Conservation (phyloP, 2,888 invertebrate species). For the Gonocerus acuteangulatus region DNA sequence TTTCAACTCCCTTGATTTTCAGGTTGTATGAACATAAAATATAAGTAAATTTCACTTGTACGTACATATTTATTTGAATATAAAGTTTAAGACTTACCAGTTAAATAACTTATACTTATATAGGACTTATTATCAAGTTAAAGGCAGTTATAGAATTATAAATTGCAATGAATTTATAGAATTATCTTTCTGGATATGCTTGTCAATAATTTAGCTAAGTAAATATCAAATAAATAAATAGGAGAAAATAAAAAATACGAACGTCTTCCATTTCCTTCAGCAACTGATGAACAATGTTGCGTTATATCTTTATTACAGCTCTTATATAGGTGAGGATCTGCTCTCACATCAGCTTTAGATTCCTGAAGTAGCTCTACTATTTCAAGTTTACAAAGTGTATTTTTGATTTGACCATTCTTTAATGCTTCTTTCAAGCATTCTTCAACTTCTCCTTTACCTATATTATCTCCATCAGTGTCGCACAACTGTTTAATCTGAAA, state of each 20-base stretch:
- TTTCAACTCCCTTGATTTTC: no score
- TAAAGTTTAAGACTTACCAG: no score
- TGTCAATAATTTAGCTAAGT: no score
- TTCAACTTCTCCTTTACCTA: conserved; percentile 60
- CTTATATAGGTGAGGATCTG: conserved; percentile 82
- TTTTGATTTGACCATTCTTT: conserved; percentile 62
- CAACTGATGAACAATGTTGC: conserved; percentile 69
- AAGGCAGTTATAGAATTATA: no score
- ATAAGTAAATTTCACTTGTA: no score
- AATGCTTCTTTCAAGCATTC: conserved; percentile 84
- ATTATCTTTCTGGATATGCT: no score
- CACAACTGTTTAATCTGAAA: conserved; percentile 47
- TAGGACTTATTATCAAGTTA: no score
- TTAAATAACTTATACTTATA: no score
- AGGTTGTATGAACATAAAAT: no score
- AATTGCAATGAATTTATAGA: no score
- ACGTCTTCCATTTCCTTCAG: conserved; percentile 87
- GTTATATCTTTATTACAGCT: conserved; percentile 79
- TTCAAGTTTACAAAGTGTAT: conserved; percentile 70
- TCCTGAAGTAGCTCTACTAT: conserved; percentile 83
- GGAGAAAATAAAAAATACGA: conserved; percentile 44
- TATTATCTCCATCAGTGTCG: conserved; percentile 48
- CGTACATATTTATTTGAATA: no score
- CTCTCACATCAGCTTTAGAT: conserved; percentile 86
- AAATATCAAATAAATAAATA: no score